Conservation (phyloP, 2,113 vertebrate species). For the Martes martes region DNA sequence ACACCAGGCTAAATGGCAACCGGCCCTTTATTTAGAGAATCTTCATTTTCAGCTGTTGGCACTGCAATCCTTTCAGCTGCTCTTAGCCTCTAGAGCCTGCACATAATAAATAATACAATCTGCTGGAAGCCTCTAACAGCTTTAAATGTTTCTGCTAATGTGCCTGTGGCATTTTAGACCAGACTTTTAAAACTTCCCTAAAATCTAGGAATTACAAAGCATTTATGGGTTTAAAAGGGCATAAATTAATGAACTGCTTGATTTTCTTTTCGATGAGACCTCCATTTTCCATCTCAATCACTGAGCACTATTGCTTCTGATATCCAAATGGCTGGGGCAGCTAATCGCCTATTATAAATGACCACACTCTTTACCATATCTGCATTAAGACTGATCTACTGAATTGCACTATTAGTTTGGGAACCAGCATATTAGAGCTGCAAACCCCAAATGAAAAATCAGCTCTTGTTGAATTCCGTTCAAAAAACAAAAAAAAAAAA, state of each 20-base stretch:
- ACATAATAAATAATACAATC: constrained; percentile 63
- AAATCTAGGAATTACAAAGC: constrained; percentile 57
- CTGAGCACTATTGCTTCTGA: not conserved
- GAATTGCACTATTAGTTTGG: constrained; percentile 16
- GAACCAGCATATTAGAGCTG: not conserved
- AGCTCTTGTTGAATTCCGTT: not conserved
- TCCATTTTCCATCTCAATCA: constrained; percentile 6
- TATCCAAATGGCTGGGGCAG: not conserved
- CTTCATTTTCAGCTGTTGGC: constrained; percentile 45
- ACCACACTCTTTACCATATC: not conserved
- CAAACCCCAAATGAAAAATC: constrained; percentile 1
- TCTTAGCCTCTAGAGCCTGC: constrained; percentile 39
- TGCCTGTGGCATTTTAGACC: constrained; percentile 58
- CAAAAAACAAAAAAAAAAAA: not conserved
- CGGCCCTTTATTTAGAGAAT: constrained; percentile 54
- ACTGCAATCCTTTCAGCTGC: constrained; percentile 36
- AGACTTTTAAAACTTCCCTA: constrained; percentile 55
- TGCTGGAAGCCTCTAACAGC: constrained; percentile 33
- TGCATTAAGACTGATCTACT: not conserved
- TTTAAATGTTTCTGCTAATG: constrained; percentile 63
- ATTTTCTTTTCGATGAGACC: constrained; percentile 27
- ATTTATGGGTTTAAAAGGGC: constrained; percentile 42
- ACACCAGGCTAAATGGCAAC: constrained; percentile 49
- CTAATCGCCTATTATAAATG: not conserved
- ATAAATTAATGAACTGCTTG: constrained; percentile 57